These are phyloP conservation scores for Bettongia penicillata DNA, from an alignment of 2,113 vertebrate genomes.

Conservation along the genomic window DNA sequence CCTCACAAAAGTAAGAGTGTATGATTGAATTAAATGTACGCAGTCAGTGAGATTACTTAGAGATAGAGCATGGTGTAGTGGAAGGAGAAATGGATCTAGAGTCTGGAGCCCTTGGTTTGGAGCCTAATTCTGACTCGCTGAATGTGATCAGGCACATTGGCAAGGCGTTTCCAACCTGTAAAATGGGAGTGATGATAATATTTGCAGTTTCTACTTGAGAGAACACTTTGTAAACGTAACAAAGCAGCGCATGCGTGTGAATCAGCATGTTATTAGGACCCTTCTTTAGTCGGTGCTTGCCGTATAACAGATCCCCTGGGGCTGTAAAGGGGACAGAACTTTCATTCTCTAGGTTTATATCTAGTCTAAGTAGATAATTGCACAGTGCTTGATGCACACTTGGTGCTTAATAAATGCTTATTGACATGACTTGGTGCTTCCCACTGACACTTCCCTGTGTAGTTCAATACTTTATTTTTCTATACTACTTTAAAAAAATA, in stretches of 20 bases:
- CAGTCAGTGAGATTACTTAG: not conserved
- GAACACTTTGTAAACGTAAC: not conserved
- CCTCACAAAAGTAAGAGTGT: not conserved
- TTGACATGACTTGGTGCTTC: not conserved
- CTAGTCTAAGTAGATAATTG: not conserved
- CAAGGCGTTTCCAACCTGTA: not conserved
- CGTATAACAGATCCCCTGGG: not conserved
- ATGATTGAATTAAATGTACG: not conserved
- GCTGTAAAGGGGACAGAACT: not conserved
- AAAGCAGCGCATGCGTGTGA: not conserved
- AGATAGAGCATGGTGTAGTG: not conserved
- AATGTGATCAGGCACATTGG: not conserved
- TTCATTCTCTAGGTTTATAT: not conserved
- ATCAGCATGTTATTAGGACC: not conserved
- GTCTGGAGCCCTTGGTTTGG: not conserved
- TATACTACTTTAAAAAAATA: conserved; percentile 24
- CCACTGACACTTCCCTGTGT: not conserved
- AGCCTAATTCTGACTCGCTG: not conserved
- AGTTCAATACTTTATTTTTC: conserved; percentile 28
- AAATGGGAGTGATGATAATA: not conserved
- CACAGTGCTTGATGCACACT: not conserved
- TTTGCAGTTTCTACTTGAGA: not conserved
- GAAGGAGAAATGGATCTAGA: not conserved
- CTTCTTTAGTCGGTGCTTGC: not conserved
- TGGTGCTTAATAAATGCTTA: not conserved